Base-by-base conservation (phyloP, 2,888 invertebrate genomes). In the Harmothoe impar region DNA sequence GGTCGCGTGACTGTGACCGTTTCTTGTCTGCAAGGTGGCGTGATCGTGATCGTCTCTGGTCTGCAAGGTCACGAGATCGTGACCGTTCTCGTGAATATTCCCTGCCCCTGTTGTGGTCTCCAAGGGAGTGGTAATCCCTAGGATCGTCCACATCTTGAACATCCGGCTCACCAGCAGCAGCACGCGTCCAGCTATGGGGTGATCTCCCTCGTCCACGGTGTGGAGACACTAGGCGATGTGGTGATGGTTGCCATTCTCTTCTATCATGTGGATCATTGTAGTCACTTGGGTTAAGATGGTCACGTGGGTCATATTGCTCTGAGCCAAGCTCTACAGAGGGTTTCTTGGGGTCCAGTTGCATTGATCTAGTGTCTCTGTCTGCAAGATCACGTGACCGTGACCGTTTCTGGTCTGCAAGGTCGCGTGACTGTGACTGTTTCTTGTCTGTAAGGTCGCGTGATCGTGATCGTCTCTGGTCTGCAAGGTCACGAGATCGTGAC, bases 201-300 rank as follows among this genome's bases (percentile, higher is more conserved):
- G n/a, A n/a, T n/a, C n/a, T n/a, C n/a, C 54, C 3, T 15, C 56
- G 86, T 29, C 86, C 86, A 12, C 86, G 25, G 33, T 86, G 86
- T 5, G 52, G 54, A 0, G 86, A 86, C 54, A 29, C 29, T 52
- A 52, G 25, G 52, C 86, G 15, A 52, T 86, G 86, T 25, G 86
- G 86, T 10, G 86, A 86, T 29, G 86, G 56, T 10, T 52, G 17
- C 54, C 86, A 15, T 54, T 43, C 23, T 20, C 81, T 35, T 17
- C n/a, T 7, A n/a, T n/a, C n/a, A n/a, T n/a, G 20, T 23, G 68
- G 68, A 7, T n/a, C n/a, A 68, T 15, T 12, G 54, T 15, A 52
- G 12, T 10, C 54, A 52, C 17, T 10, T 72, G 12, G 72, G 25
- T n/a, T n/a, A n/a, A n/a, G n/a, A n/a, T n/a, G n/a, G n/a, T n/a